Evolutionary conservation across 2,113 vertebrate genomes (phyloP).

Genomic region (Spermophilus dauricus): DNA sequence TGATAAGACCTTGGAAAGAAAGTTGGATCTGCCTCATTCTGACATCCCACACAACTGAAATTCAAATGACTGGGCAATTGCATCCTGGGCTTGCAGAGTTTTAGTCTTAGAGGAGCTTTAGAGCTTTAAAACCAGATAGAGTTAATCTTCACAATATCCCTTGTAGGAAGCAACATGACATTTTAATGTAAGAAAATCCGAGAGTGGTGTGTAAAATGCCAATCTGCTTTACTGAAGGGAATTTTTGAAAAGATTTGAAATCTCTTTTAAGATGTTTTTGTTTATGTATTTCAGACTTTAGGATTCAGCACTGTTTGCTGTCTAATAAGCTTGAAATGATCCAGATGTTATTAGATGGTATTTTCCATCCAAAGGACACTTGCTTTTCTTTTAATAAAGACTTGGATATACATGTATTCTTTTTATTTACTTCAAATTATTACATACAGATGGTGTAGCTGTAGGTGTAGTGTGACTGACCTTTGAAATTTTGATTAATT

Average conservation of each 20-base stretch:
- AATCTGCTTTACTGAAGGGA: conserved; percentile 21
- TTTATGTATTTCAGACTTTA: conserved; percentile 69
- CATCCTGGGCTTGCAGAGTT: background rate
- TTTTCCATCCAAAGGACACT: conserved; percentile 45
- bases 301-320: conserved; percentile 45
- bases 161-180: conserved; percentile 67
- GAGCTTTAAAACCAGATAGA: conserved; percentile 33
- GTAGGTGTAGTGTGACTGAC: background rate
- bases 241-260: conserved; percentile 60
- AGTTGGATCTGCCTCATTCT: background rate
- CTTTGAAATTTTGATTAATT: background rate
- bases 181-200: conserved; percentile 74
- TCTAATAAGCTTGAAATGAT: conserved; percentile 68
- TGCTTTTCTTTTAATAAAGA: conserved; percentile 50
- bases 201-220: conserved; percentile 61
- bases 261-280: conserved; percentile 58
- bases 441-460: conserved; percentile 28
- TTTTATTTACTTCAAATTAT: conserved; percentile 56
- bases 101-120: conserved; percentile 7
- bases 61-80: background rate
- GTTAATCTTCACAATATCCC: conserved; percentile 66
- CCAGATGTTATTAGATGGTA: conserved; percentile 69
- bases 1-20: background rate
- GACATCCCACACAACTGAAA: background rate
- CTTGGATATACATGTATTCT: conserved; percentile 19